Base-by-base conservation (phyloP, 2,797 vertebrate genomes). In the Columba guinea region DNA sequence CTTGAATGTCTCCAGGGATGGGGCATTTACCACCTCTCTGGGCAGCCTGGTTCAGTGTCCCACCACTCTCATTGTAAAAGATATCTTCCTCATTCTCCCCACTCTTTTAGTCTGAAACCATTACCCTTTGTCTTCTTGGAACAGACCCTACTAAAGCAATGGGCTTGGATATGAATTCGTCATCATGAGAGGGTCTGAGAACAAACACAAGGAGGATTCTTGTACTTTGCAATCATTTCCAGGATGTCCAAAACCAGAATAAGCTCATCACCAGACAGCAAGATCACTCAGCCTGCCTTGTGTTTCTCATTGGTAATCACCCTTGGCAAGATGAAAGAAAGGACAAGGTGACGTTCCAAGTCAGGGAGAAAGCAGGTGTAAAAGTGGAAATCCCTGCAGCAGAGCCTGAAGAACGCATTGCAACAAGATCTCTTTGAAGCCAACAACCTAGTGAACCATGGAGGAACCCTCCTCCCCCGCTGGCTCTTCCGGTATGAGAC, bases 401-500 rank as follows among this genome's bases (percentile, higher is more conserved):
- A 52, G 63, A 86, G 70, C 52, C 63, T 6, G 3, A 84, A 77
- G 70, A 84, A 88, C 2, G 11, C 62, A 71, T 2, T 73, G 82
- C 79, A 87, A 87, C 55, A 76, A 87, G 67, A 96, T 81, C 52
- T 30, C 85, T 89, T 83, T 88, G 93, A 95, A 95, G 85, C 52
- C 67, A 67, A 65, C n/a, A 91, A 88, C 15, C 32, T 35, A 62
- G 16, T 5, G 11, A 93, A 39, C 10, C 6, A 1, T 10, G 23
- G 37, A 91, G 20, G 44, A 90, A 79, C 49, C n/a, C 30, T 76
- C n/a, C 68, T 87, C 51, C 35, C 59, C 34, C 22, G 22, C 30
- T 37, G 81, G 35, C 60, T 94, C 49, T 84, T 89, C 80, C 10
- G 37, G 80, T 65, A 86, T 79, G 90, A 94, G 77, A 78, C 32